Conservation (phyloP, 37 sponge, comb jelly and placozoan genomes). For the Hormiphora californensis region DNA sequence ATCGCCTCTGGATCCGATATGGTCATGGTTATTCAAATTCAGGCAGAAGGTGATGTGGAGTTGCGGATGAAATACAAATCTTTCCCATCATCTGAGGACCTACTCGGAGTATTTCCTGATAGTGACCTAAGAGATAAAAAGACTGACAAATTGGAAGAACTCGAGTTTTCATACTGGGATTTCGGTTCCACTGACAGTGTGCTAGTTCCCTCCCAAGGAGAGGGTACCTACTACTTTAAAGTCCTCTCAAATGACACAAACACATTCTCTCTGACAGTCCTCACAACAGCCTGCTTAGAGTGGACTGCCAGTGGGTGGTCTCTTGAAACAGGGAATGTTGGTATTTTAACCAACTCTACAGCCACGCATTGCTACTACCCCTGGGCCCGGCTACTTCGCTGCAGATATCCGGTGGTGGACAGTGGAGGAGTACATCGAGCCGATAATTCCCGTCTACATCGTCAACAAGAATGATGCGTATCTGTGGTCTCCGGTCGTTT, state of each 20-base stretch:
- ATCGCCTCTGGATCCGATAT: background rate
- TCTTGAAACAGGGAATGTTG: background rate
- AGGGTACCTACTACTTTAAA: background rate
- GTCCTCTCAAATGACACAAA: background rate
- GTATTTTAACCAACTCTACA: background rate
- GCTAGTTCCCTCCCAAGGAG: background rate
- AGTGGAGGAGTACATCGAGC: background rate
- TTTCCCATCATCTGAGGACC: background rate
- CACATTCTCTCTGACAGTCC: background rate
- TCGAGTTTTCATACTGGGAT: background rate
- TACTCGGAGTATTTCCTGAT: slow-evolving; percentile 9
- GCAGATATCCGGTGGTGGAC: slow-evolving; percentile 8
- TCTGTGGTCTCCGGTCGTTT: background rate
- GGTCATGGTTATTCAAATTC: background rate
- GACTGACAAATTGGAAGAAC: background rate
- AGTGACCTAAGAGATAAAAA: background rate
- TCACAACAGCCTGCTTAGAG: background rate
- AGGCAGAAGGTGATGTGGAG: background rate
- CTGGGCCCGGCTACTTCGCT: background rate
- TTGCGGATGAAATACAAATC: background rate
- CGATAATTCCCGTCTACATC: too few relatives aligned
- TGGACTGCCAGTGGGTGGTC: background rate
- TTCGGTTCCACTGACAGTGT: background rate
- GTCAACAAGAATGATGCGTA: background rate
- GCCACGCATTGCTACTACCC: slow-evolving; percentile 7